Evolutionary conservation across 2,113 vertebrate species (phyloP).

Genomic region (Mirounga angustirostris): DNA sequence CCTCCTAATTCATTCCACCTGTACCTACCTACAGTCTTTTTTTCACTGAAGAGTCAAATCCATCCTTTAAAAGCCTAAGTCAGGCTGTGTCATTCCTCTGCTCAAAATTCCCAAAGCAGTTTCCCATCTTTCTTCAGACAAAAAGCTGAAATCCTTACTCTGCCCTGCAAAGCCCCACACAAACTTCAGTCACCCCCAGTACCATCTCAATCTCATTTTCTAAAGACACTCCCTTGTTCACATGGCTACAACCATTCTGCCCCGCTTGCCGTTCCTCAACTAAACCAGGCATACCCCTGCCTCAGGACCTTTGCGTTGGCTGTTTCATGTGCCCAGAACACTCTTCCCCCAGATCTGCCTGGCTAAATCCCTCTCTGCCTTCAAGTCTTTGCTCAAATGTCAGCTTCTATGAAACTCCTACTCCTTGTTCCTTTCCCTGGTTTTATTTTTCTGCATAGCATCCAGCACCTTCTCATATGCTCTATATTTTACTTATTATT

Average conservation of each 20-base stretch:
- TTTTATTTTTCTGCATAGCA: neutral
- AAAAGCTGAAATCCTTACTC: neutral
- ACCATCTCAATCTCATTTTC: neutral
- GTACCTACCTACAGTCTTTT: neutral
- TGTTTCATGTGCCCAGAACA: neutral
- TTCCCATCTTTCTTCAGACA: neutral
- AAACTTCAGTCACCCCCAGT: too few relatives aligned
- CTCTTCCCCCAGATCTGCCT: neutral
- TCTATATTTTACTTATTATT: neutral
- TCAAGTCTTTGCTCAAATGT: neutral
- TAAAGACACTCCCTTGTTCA: neutral
- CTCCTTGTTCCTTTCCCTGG: neutral
- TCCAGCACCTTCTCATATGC: neutral
- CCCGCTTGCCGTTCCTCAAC: neutral
- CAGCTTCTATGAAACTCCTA: neutral
- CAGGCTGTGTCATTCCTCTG: neutral
- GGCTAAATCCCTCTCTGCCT: neutral
- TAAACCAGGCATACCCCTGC: neutral
- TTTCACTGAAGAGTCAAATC: neutral
- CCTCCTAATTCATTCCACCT: neutral
- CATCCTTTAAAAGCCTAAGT: neutral
- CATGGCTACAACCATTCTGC: neutral
- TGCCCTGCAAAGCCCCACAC: neutral
- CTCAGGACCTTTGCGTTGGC: neutral
- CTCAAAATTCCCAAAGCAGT: neutral